A percentile compares a stretch with the other conserved stretches of the same genome.
These are phyloP conservation scores for Nematostella vectensis DNA, from an alignment of 92 coral and sea anemone species.

Conservation along the genomic window DNA sequence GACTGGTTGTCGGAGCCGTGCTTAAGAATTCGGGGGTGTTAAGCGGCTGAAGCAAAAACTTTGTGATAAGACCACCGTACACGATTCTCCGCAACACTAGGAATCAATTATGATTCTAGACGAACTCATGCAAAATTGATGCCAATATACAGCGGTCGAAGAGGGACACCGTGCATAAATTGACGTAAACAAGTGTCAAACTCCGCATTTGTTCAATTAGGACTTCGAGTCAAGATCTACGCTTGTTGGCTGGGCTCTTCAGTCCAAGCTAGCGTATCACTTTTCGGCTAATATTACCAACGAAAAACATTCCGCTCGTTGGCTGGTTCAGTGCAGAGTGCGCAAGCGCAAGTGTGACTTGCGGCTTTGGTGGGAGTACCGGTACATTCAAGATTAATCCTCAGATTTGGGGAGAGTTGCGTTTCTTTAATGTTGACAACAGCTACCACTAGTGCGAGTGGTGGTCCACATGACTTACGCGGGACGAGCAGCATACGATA, in stretches of 20 bases:
- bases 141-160: conserved; percentile 58
- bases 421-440: conserved; percentile 81
- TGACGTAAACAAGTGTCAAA: conserved; percentile 66
- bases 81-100: conserved; percentile 13
- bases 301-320: background rate
- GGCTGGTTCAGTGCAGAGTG: conserved; percentile 9
- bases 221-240: conserved; percentile 24
- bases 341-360: conserved; percentile 63
- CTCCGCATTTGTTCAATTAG: conserved; percentile 84
- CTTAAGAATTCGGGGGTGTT: background rate
- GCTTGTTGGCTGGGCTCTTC: too few relatives aligned
- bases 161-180: conserved; percentile 70
- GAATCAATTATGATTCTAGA: conserved; percentile 59
- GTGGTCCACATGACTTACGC: conserved; percentile 43
- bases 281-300: too few relatives aligned
- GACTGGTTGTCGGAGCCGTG: too few relatives aligned
- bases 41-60: conserved; percentile 4
- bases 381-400: conserved; percentile 64
- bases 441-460: conserved; percentile 51
- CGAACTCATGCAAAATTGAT: conserved; percentile 72
- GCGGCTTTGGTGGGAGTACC: conserved; percentile 55
- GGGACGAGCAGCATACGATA: conserved; percentile 41
- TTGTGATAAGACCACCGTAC: conserved; percentile 11
- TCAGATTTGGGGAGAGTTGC: conserved; percentile 27
- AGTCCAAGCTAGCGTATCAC: too few relatives aligned